These are phyloP conservation scores for Andrena camellia DNA, from an alignment of 2,888 invertebrate species.

Conservation along the genomic window DNA sequence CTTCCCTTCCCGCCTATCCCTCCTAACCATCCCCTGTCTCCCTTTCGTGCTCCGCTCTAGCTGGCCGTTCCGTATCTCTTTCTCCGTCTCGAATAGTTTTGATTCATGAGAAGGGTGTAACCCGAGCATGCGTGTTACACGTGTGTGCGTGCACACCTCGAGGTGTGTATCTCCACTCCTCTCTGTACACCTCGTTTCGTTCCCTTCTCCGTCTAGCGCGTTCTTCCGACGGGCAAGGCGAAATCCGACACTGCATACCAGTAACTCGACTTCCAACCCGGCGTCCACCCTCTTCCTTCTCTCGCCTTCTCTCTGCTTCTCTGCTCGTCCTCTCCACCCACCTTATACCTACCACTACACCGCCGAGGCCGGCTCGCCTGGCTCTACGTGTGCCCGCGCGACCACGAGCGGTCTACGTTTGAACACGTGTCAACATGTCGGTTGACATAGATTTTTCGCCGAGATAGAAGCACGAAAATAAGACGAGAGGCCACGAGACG, in stretches of 20 bases:
- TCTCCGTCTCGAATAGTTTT: constrained; percentile 74
- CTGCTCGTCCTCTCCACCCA: constrained; percentile 13
- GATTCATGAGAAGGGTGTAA: constrained; percentile 75
- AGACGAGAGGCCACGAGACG: constrained; percentile 67
- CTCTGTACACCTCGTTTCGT: constrained; percentile 52
- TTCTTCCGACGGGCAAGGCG: constrained; percentile 74
- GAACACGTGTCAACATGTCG: constrained; percentile 83
- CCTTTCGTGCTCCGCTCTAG: constrained; percentile 41
- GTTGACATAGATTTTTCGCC: constrained; percentile 83
- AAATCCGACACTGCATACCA: constrained; percentile 81
- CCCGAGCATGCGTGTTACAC: constrained; percentile 69
- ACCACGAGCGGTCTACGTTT: constrained; percentile 71
- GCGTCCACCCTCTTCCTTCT: constrained; percentile 55
- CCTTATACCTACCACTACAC: constrained; percentile 17
- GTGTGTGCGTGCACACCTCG: constrained; percentile 61
- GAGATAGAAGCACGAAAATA: constrained; percentile 75
- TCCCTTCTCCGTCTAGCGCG: constrained; percentile 57
- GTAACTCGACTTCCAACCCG: constrained; percentile 72
- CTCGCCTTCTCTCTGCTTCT: constrained; percentile 30
- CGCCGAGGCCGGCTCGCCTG: constrained; percentile 26
- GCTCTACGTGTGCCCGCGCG: constrained; percentile 51
- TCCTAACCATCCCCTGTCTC: constrained; percentile 12
- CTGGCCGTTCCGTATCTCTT: constrained; percentile 37
- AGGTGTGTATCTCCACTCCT: constrained; percentile 54
- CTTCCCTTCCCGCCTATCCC: constrained; percentile 34